Evolutionary conservation across 1,140 invertebrate species (phyloP).

Genomic region (Amphibalanus amphitrite): DNA sequence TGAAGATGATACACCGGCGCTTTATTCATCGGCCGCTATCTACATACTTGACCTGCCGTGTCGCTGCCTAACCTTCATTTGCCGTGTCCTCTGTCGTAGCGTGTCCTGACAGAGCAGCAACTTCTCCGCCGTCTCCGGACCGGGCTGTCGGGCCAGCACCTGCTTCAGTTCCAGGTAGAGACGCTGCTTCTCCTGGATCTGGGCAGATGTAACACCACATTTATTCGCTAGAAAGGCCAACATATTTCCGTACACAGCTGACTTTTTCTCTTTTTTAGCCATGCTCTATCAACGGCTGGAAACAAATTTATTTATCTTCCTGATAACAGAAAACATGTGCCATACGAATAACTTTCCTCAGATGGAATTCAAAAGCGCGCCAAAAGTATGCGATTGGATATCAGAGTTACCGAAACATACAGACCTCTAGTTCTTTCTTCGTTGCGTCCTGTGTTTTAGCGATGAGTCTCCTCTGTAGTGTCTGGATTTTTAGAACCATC

Average conservation of each 20-base stretch:
- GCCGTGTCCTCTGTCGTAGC: not conserved
- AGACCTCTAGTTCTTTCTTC: conserved; percentile 32
- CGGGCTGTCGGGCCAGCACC: conserved; percentile 35
- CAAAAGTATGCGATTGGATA: not conserved
- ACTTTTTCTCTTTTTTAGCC: too few species aligned
- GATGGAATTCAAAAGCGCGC: too few species aligned
- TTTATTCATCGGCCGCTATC: too few species aligned
- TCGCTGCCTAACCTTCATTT: not conserved
- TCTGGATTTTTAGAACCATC: conserved; percentile 44
- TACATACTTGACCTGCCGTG: too few species aligned
- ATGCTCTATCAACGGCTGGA: too few species aligned
- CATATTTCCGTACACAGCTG: too few species aligned
- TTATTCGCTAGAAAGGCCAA: too few species aligned
- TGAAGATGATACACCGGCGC: too few species aligned
- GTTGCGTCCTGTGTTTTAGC: conserved; percentile 38
- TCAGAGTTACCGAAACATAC: not conserved
- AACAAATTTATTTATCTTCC: too few species aligned
- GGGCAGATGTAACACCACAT: not conserved
- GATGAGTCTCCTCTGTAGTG: conserved; percentile 46
- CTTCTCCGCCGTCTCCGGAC: conserved; percentile 32
- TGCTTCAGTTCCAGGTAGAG: conserved; percentile 41
- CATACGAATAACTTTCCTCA: too few species aligned
- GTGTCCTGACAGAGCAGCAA: not conserved
- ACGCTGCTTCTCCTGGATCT: conserved; percentile 40
- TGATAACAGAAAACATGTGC: too few species aligned